These are phyloP conservation scores for Nebria salina DNA, from an alignment of 2,888 invertebrate genomes.

Conservation along the genomic window DNA sequence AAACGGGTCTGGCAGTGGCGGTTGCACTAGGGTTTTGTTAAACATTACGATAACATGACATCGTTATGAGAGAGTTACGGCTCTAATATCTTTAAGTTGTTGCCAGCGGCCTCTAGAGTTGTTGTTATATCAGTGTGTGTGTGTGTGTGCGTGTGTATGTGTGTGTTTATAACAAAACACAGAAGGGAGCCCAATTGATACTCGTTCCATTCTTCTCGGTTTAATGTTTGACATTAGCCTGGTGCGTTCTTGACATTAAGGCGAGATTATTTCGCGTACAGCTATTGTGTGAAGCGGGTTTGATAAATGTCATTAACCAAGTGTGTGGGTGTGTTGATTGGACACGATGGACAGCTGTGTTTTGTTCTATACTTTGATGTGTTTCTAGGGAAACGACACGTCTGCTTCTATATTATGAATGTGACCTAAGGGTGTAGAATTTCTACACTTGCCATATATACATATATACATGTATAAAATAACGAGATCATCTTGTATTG, in stretches of 20 bases:
- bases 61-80: constrained; percentile 45
- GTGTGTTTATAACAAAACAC: constrained; percentile 2
- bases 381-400: constrained; percentile 13
- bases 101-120: constrained; percentile 28
- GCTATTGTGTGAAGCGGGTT: constrained; percentile 18
- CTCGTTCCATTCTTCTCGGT: constrained; percentile 29
- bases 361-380: constrained; percentile 24
- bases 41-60: constrained; percentile 47
- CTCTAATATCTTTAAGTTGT: constrained; percentile 46
- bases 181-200: constrained; percentile 30
- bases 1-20: constrained; percentile 27
- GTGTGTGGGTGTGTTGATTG: constrained; percentile 20
- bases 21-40: constrained; percentile 37
- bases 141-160: constrained; percentile 2
- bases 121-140: constrained; percentile 22
- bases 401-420: neutral
- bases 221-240: constrained; percentile 44
- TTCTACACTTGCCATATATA: neutral
- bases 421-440: neutral
- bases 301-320: constrained; percentile 42
- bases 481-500: constrained; percentile 25
- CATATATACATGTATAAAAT: constrained; percentile 4
- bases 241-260: constrained; percentile 32
- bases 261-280: constrained; percentile 19
- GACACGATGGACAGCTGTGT: constrained; percentile 39